Base-by-base conservation (phyloP, 2,113 vertebrate species). In the Gallinago media region DNA sequence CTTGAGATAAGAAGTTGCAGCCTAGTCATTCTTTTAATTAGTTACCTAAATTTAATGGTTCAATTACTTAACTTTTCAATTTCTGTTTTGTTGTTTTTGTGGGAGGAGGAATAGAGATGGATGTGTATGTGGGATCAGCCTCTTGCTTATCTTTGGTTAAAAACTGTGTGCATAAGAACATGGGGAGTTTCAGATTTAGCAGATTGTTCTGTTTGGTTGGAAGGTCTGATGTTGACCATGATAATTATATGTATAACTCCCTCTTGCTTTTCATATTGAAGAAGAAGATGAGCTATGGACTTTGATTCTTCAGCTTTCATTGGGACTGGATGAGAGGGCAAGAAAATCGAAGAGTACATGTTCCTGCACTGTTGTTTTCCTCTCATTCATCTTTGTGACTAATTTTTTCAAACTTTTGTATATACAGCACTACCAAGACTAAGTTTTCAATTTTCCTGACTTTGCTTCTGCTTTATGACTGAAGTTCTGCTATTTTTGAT, bases 231-330 rank as follows among this genome's bases (percentile, higher is more conserved):
- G 54, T 59, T 82, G 61, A 19, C 29, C 7, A 7, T 50, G 54
- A 29, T 55, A 46, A 42, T 61, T 72, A 18, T 13, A 49, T 1
- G 3, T 54, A 5, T 15, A 59, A 76, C 26, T 75, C 72, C 47
- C 27, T 61, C 34, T 22, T 58, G 14, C 27, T 42, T 12, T 50
- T 67, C 21, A 25, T 2, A 11, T 21, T 4, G 14, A 81, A 44
- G 34, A 87, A 58, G 40, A 87, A 16, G 19, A 32, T 78, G 11
- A 71, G 5, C 12, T 74, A 5, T 71, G 32, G 29, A 26, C 85
- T 92, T 94, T 55, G 20, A 18, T 82, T 88, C 20, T 95, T 88
- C 71, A 63, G 8, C 47, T 88, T 89, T 46, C 54, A 1, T 20
- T 85, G 38, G 20, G 29, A 34, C 26, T 83, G 7, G 40, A 67